Evolutionary conservation across 2,113 vertebrate species (phyloP).

Genomic region (Grammomys dolichurus): DNA sequence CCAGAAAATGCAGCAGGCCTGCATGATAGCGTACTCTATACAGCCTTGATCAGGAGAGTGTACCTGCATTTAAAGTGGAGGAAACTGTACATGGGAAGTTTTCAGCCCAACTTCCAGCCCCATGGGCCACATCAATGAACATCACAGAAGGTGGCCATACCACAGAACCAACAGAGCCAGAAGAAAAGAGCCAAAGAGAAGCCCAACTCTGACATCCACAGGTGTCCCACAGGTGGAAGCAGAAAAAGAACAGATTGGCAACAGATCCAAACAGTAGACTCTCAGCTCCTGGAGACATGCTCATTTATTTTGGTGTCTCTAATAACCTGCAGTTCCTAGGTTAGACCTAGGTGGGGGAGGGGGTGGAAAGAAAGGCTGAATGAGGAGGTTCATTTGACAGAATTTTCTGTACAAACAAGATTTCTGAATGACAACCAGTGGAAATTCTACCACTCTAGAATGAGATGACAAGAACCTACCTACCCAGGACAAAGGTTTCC

Average conservation of each 20-base stretch:
- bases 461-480: not conserved
- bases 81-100: not conserved
- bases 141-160: not conserved
- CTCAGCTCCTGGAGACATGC: not conserved
- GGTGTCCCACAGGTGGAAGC: not conserved
- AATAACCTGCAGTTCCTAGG: not conserved
- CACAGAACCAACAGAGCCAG: not conserved
- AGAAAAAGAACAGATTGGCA: accelerated
- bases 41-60: not conserved
- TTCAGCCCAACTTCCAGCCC: not conserved
- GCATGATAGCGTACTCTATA: not conserved
- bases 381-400: not conserved
- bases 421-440: not conserved
- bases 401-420: not conserved
- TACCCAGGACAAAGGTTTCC: no score
- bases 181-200: not conserved
- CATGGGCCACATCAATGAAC: not conserved
- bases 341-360: not conserved
- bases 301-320: not conserved
- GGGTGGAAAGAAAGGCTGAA: conserved; percentile 5
- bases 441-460: not conserved
- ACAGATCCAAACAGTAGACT: not conserved
- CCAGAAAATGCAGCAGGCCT: not conserved
- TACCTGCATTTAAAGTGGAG: not conserved
- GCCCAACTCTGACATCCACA: not conserved